phyloP scores from a whole-genome alignment of 2,888 invertebrate species.

The Ferrisia virgata region DNA sequence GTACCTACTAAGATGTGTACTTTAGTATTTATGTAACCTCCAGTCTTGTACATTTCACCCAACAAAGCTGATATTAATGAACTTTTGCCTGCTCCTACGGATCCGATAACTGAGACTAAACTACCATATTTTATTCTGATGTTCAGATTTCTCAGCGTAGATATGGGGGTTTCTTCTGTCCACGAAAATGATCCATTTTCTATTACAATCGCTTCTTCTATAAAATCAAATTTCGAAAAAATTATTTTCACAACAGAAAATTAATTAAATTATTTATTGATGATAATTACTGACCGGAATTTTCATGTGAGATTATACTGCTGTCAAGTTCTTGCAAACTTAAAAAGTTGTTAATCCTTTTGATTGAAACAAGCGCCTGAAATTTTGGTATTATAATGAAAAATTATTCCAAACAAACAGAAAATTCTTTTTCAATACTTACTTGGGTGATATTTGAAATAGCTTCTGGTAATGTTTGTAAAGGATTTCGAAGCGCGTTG shows the following conservation, averaged over 20 bases:
- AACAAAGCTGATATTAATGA: slow-evolving; percentile 83
- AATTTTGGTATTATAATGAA: background rate
- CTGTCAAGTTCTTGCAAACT: background rate
- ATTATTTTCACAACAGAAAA: background rate
- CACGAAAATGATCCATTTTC: slow-evolving; percentile 80
- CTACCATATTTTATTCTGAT: slow-evolving; percentile 65
- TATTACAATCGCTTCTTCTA: background rate
- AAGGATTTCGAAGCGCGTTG: slow-evolving; percentile 93
- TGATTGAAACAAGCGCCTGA: background rate
- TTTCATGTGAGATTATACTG: background rate
- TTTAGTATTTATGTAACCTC: slow-evolving; percentile 75
- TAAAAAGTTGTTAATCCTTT: background rate
- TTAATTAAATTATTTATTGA: background rate
- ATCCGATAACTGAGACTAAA: slow-evolving; percentile 80
- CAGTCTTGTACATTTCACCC: slow-evolving; percentile 84
- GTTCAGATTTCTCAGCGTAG: slow-evolving; percentile 70
- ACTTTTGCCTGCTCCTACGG: slow-evolving; percentile 85
- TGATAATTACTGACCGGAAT: background rate
- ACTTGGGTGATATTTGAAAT: background rate
- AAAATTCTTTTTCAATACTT: background rate
- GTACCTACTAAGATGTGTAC: slow-evolving; percentile 48
- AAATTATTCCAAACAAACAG: background rate
- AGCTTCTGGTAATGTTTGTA: slow-evolving; percentile 75
- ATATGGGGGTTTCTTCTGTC: slow-evolving; percentile 62
- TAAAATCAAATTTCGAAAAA: background rate